Conservation (phyloP, 2,888 invertebrate genomes). For the Acanthosoma haemorrhoidale region DNA sequence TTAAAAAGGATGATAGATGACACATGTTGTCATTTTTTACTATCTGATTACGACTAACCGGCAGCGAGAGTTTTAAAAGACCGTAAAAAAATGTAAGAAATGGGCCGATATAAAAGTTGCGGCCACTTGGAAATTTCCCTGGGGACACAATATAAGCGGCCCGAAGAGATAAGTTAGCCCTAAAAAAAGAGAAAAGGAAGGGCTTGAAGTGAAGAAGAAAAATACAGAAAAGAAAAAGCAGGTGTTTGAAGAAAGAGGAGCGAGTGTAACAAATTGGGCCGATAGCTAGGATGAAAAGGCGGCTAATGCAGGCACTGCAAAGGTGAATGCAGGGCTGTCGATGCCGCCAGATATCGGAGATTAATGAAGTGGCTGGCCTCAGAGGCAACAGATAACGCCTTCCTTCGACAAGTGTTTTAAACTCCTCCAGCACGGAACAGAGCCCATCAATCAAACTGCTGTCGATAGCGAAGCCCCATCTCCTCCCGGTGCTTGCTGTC, state of each 20-base stretch:
- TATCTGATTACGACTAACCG: too few species aligned
- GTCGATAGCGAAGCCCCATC: not conserved
- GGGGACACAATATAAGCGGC: not conserved
- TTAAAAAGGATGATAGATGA: too few species aligned
- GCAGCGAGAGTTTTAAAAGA: too few species aligned
- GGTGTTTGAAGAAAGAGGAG: not conserved
- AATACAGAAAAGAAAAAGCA: not conserved
- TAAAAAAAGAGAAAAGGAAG: not conserved
- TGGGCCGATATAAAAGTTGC: not conserved
- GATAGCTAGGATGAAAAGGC: slow-evolving; percentile 1
- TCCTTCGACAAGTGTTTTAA: not conserved
- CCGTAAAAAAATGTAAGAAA: not conserved
- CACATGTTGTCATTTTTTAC: too few species aligned
- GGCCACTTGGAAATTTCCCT: not conserved
- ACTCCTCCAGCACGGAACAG: not conserved
- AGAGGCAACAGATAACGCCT: not conserved
- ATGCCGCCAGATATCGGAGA: not conserved
- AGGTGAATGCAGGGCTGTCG: not conserved
- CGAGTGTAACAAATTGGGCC: not conserved
- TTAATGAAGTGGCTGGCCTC: not conserved
- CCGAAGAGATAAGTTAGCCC: not conserved
- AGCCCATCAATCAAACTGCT: not conserved
- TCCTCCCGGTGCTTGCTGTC: too few species aligned
- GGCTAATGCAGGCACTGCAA: slow-evolving; percentile 3
- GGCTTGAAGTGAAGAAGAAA: not conserved